Evolutionary conservation across 2,888 invertebrate species (phyloP), one percentile per base, ranked within the genome.

Genomic region (Cephus nigrinus): DNA sequence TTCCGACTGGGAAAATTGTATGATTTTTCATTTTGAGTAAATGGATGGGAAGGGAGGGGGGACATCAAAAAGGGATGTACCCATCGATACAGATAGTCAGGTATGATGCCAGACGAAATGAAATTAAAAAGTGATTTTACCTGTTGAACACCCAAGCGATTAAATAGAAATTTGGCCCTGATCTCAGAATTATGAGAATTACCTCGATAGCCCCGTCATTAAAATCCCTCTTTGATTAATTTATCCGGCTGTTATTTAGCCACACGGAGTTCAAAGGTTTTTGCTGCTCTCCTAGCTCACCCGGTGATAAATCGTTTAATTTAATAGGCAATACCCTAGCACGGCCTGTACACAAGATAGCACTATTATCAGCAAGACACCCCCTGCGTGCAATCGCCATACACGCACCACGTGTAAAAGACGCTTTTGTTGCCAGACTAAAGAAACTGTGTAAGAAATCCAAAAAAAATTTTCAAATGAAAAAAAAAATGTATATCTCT

Each of bases 221-320:
- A 86, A 86, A 85, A 84, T 84, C 84, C 84, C 82, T 82, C 81
- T 85, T 86, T 87, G 86, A 87, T 87, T 86, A 87, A 86, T 87
- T 86, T 86, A 81, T 84, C 84, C 83, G 80, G 82, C 81, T 80
- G 79, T 82, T 82, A 78, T 82, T 81, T 79, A 80, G 78, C 80
- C 80, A 68, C 79, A 80, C 79, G 81, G 76, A 79, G 79, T 75
- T 76, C 79, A 31, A 31, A 40, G 34, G 34, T 68, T 35, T 55
- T n/a, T 32, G n/a, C 68, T 75, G 68, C 34, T 33, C 36, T 23
- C 11, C 35, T 74, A 80, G 77, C 71, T 79, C 71, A 31, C 34
- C 72, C 79, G 73, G 81, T 83, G 84, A 87, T 87, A 85, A 87
- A 87, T 88, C 83, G 84, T 81, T 79, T 80, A 79, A 83, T 82